These are phyloP conservation scores for Drosophila lowei DNA, from an alignment of 1,140 invertebrate genomes.

Conservation along the genomic window DNA sequence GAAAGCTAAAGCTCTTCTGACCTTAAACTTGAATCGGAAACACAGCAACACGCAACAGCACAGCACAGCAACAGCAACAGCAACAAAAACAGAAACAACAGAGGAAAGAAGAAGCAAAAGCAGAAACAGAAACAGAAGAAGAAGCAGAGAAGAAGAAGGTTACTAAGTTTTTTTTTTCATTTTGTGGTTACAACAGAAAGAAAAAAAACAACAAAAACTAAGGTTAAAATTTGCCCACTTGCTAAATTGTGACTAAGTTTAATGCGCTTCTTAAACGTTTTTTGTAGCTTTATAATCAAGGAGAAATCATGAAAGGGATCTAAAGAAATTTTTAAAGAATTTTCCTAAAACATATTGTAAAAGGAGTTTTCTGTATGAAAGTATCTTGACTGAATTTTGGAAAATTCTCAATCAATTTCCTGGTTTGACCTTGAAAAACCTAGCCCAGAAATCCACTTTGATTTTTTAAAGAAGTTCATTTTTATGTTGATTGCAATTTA, in stretches of 20 bases:
- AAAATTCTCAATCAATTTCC: too few species aligned
- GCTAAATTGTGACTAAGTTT: conserved; percentile 36
- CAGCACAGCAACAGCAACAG: conserved; percentile 21
- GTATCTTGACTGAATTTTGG: background rate
- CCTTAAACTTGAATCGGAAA: conserved; percentile 76
- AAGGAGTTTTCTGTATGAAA: too few species aligned
- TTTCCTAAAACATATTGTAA: background rate
- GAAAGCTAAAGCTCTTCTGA: conserved; percentile 29
- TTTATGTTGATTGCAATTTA: conserved; percentile 6
- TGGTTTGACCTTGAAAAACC: conserved; percentile 1
- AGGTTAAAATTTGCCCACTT: conserved; percentile 56
- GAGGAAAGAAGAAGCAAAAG: conserved; percentile 23
- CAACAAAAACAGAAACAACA: conserved; percentile 30
- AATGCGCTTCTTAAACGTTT: conserved; percentile 1
- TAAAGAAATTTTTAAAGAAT: background rate
- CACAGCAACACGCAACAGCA: conserved; percentile 40
- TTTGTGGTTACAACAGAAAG: conserved; percentile 50
- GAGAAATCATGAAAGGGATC: too few species aligned
- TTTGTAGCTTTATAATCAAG: background rate
- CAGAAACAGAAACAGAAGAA: conserved; percentile 18
- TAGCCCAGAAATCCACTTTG: conserved; percentile 3
- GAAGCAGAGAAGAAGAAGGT: conserved; percentile 31
- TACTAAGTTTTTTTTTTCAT: conserved; percentile 35
- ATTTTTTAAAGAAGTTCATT: conserved; percentile 3
- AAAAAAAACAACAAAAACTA: conserved; percentile 38